Percentiles rank a stretch among this genome's conserved stretches.
These are phyloP conservation scores for Dromius quadrimaculatus DNA, from an alignment of 2,888 invertebrate species.

Conservation along the genomic window DNA sequence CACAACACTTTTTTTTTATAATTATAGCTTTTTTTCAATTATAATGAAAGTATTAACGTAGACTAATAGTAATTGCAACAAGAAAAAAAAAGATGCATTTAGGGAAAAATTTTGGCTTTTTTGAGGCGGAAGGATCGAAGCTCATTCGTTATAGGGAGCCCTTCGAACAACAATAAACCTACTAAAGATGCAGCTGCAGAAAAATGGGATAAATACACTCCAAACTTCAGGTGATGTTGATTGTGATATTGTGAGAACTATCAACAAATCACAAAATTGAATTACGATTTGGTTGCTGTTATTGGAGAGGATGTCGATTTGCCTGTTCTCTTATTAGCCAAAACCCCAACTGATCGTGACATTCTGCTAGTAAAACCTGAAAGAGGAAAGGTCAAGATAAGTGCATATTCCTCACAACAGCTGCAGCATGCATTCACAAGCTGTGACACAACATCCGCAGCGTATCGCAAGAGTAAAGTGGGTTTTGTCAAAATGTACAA, in stretches of 20 bases:
- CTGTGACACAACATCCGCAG: conserved; percentile 24
- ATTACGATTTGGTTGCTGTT: neutral
- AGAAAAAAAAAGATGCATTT: neutral
- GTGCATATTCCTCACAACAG: neutral
- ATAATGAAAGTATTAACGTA: neutral
- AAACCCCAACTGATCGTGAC: too few species aligned
- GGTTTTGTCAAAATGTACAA: conserved; percentile 35
- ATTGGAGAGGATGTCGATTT: neutral
- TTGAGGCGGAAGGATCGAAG: too few species aligned
- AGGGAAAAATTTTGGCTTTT: too few species aligned
- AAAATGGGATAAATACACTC: conserved; percentile 2
- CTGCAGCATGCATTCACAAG: neutral
- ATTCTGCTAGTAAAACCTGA: too few species aligned
- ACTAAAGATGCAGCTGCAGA: neutral
- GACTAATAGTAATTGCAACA: neutral
- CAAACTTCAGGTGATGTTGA: conserved; percentile 20
- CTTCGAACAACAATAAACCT: too few species aligned
- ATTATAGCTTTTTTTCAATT: too few species aligned
- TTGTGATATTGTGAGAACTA: neutral
- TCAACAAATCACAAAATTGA: conserved; percentile 6
- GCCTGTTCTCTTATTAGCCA: neutral
- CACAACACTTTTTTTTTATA: too few species aligned
- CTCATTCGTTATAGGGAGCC: too few species aligned
- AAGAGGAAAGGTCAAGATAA: too few species aligned
- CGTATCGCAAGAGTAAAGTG: conserved; percentile 39